phyloP scores from a whole-genome alignment of 2,888 invertebrate genomes.

The Endotricha flammealis region DNA sequence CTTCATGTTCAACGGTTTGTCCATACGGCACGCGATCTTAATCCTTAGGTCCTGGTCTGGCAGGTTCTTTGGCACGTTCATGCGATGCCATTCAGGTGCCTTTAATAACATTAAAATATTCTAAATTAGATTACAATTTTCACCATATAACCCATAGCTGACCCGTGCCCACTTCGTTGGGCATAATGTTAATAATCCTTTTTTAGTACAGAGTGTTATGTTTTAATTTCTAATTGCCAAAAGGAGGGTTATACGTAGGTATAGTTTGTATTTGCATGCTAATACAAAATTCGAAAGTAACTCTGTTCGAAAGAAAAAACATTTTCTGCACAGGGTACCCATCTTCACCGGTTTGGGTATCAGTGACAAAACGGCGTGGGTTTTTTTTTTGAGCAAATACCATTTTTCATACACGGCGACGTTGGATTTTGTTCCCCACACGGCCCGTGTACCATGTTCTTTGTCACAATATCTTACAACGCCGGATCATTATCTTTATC shows the following conservation, averaged over 20 bases:
- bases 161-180: too few species aligned
- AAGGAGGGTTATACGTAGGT: too few species aligned
- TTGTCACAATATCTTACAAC: slow-evolving; percentile 7
- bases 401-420: slow-evolving; percentile 14
- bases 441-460: slow-evolving; percentile 15
- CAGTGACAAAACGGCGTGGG: slow-evolving; percentile 23
- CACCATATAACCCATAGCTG: too few species aligned
- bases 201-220: too few species aligned
- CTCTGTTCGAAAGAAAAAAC: too few species aligned
- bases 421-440: slow-evolving; percentile 16
- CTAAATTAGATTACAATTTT: too few species aligned
- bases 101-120: slow-evolving; percentile 48
- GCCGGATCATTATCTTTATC: slow-evolving; percentile 12
- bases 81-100: slow-evolving; percentile 98
- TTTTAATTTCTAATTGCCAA: too few species aligned
- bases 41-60: slow-evolving; percentile 97
- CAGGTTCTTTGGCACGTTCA: slow-evolving; percentile 96
- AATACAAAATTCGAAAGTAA: too few species aligned
- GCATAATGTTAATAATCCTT: too few species aligned
- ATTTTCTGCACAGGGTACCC: too few species aligned
- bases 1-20: slow-evolving; percentile 99
- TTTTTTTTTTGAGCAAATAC: slow-evolving; percentile 18
- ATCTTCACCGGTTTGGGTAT: slow-evolving; percentile 35
- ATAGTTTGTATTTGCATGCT: too few species aligned
- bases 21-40: slow-evolving; percentile 98